phyloP scores from a whole-genome alignment of 2,113 vertebrate genomes.

The Anoura caudifer region DNA sequence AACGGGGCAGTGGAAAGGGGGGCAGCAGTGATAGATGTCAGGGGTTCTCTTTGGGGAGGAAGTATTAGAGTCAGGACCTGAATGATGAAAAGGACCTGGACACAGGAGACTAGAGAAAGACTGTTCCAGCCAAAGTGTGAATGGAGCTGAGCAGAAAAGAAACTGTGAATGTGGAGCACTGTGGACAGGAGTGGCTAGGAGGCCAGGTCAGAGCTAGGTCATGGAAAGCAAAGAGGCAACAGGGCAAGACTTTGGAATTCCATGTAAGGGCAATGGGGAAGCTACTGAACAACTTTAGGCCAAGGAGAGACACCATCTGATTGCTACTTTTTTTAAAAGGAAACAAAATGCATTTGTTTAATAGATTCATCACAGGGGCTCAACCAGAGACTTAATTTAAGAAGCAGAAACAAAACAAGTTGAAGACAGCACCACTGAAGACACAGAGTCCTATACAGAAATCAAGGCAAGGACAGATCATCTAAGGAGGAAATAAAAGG shows the following conservation, averaged over 20 bases:
- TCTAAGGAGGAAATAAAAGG: background rate
- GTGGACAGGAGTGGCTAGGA: background rate
- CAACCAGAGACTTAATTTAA: constrained; percentile 78
- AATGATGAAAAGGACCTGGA: background rate
- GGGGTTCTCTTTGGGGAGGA: background rate
- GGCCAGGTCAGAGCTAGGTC: background rate
- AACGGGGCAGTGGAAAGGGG: accelerated
- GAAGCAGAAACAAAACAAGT: constrained; percentile 58
- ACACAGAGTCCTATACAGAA: constrained; percentile 53
- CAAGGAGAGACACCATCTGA: background rate
- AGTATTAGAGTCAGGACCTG: background rate
- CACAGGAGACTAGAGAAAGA: background rate
- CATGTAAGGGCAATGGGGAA: background rate
- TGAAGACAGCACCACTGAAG: constrained; percentile 67
- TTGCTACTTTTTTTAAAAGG: background rate
- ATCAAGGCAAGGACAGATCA: background rate
- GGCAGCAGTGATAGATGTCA: background rate
- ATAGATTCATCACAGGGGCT: constrained; percentile 73
- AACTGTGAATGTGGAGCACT: background rate
- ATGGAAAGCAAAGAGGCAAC: background rate
- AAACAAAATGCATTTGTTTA: constrained; percentile 74
- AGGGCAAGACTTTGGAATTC: background rate
- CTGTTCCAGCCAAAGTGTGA: background rate
- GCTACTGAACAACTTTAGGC: background rate
- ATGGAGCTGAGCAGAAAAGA: background rate